A percentile compares a stretch with the other conserved stretches of the same genome.
Conservation (phyloP, 2,113 vertebrate species). For the Pseudonaja textilis region DNA sequence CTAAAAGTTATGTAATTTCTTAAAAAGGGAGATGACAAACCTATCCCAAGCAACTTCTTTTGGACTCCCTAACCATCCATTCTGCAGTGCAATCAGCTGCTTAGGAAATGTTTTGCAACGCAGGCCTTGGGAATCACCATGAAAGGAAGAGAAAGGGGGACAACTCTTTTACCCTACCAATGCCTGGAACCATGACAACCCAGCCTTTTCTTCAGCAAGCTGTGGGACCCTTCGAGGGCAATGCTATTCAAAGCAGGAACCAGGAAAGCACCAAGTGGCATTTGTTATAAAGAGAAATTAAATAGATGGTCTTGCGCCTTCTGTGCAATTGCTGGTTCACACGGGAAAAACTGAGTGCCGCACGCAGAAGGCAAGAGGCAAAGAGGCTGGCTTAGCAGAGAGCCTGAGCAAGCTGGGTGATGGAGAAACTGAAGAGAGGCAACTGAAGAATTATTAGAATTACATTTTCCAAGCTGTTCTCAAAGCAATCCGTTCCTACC, state of each 20-base stretch:
- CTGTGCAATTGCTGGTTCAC: not conserved
- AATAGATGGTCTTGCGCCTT: not conserved
- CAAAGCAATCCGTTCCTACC: constrained; percentile 25
- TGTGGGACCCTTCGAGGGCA: constrained; percentile 9
- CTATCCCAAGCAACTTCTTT: not conserved
- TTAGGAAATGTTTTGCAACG: not conserved
- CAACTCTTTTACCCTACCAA: not conserved
- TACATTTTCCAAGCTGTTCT: constrained; percentile 25
- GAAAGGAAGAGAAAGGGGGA: not conserved
- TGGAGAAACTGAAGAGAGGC: not conserved
- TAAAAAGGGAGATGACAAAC: not conserved
- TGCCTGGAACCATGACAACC: constrained; percentile 20
- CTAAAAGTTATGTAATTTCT: not conserved
- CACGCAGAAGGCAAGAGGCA: accelerated
- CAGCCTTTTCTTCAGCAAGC: constrained; percentile 17
- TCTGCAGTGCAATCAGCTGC: not conserved
- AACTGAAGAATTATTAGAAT: not conserved
- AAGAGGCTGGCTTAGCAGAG: not conserved
- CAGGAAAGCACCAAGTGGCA: not conserved
- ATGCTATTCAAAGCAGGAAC: constrained; percentile 22
- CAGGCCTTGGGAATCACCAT: not conserved
- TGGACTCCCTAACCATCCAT: not conserved
- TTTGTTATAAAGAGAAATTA: not conserved
- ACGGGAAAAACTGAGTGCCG: not conserved
- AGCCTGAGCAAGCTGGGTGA: not conserved